Evolutionary conservation across 2,888 invertebrate species (phyloP), one percentile per base, ranked within the genome.

Genomic region (Girardia tigrina): DNA sequence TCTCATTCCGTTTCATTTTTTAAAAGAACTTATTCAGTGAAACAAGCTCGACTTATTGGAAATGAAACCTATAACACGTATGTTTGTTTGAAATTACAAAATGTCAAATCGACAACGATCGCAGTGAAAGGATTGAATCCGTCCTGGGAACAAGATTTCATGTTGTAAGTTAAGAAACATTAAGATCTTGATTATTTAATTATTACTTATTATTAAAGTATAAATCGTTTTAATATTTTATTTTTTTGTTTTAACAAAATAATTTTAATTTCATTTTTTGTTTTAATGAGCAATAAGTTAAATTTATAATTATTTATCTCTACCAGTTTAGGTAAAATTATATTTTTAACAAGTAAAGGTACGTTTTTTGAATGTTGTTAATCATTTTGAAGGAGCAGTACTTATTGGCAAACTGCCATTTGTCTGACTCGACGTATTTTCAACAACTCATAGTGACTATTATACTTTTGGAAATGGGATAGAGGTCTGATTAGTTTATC

Each of bases 141-240:
- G 84, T 90, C 91, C 86, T 95, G 94, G 94, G 94, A 94, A 86
- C 94, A 94, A 87, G 94, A 95, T 87, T 95, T 94, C 88, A 89
- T 94, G 84, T 95, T 95, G 94, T 95, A 87, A 92, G 93, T 91
- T 79, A 71, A 74, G n/a, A n/a, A n/a, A n/a, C n/a, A n/a, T n/a
- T n/a, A n/a, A n/a, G n/a, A n/a, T n/a, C n/a, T n/a, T n/a, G n/a
- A n/a, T n/a, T n/a, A n/a, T n/a, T n/a, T n/a, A n/a, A n/a, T n/a
- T n/a, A n/a, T n/a, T n/a, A n/a, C n/a, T n/a, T n/a, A n/a, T n/a
- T n/a, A n/a, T n/a, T n/a, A n/a, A n/a, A n/a, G n/a, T n/a, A n/a
- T n/a, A n/a, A n/a, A n/a, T n/a, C n/a, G n/a, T n/a, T n/a, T n/a
- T n/a, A n/a, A n/a, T n/a, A n/a, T n/a, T n/a, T n/a, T n/a, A n/a